Conservation (phyloP, 2,888 invertebrate genomes). For the Chrysina gloriosa region DNA sequence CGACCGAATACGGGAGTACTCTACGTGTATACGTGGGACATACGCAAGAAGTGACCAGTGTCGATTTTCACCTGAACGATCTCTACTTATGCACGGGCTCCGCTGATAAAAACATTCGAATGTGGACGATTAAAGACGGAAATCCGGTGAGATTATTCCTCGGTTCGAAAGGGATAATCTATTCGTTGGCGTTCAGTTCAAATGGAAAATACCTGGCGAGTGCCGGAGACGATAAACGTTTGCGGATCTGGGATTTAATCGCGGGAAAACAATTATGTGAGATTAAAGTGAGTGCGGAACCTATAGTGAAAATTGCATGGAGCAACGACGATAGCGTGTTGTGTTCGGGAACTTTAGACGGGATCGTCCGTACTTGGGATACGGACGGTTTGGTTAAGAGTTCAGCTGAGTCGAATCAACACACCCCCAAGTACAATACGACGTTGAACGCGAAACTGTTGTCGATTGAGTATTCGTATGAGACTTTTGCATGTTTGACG, state of each 20-base stretch:
- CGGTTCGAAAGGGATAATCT: constrained; percentile 81
- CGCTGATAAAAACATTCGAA: constrained; percentile 86
- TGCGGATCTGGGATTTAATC: constrained; percentile 80
- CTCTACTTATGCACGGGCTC: constrained; percentile 91
- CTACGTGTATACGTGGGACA: constrained; percentile 90
- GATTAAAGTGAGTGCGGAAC: constrained; percentile 73
- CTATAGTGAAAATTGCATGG: constrained; percentile 74
- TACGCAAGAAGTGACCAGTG: constrained; percentile 85
- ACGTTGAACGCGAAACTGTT: constrained; percentile 53
- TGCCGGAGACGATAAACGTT: constrained; percentile 80
- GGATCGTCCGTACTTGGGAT: constrained; percentile 76
- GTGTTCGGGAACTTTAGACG: constrained; percentile 77
- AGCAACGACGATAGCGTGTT: constrained; percentile 70
- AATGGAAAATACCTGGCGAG: constrained; percentile 87
- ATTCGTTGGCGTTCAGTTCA: constrained; percentile 85
- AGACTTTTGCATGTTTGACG: constrained; percentile 55
- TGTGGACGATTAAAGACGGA: constrained; percentile 89
- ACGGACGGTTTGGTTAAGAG: constrained; percentile 47
- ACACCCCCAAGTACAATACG: constrained; percentile 49
- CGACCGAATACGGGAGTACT: constrained; percentile 79
- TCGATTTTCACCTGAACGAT: constrained; percentile 94
- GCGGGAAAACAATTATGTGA: constrained; percentile 74
- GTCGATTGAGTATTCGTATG: constrained; percentile 55
- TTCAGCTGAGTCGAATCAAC: constrained; percentile 45
- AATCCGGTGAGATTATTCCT: constrained; percentile 83